Percentiles rank a stretch among this genome's conserved stretches.
phyloP scores from a whole-genome alignment of 2,113 vertebrate genomes.

The Entelurus aequoreus region DNA sequence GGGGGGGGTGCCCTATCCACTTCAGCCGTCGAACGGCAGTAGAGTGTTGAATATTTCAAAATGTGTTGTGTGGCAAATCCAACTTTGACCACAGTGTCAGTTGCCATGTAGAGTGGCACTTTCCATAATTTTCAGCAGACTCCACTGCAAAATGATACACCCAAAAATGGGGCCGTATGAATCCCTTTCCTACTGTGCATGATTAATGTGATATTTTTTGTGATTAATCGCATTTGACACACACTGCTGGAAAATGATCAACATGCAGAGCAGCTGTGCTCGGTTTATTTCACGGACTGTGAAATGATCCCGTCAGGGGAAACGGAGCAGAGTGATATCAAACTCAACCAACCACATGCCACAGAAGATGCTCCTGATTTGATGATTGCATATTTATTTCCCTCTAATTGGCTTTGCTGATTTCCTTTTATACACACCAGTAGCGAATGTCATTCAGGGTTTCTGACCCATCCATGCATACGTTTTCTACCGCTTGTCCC shows the following conservation, averaged over 20 bases:
- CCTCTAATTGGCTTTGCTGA: not conserved
- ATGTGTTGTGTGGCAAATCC: too few relatives aligned
- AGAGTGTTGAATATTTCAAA: too few relatives aligned
- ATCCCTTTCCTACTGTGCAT: too few relatives aligned
- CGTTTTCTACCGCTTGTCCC: too few relatives aligned
- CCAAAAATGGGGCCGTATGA: too few relatives aligned
- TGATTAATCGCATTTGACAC: not conserved
- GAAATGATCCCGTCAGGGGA: not conserved
- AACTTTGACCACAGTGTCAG: too few relatives aligned
- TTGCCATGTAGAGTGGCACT: too few relatives aligned
- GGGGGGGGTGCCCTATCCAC: too few relatives aligned
- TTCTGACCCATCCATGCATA: not conserved
- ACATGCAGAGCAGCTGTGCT: not conserved
- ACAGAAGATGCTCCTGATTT: not conserved
- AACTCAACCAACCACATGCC: not conserved
- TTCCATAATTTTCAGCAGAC: too few relatives aligned
- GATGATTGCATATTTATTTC: constrained; percentile 1
- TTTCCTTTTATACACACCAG: not conserved
- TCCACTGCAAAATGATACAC: too few relatives aligned
- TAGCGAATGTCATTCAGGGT: not conserved
- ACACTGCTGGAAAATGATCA: not conserved
- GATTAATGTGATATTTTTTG: too few relatives aligned
- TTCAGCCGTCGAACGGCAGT: too few relatives aligned
- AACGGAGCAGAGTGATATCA: not conserved
- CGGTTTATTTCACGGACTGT: not conserved